Conservation (phyloP, 2,113 vertebrate species). For the Xiphias gladius region DNA sequence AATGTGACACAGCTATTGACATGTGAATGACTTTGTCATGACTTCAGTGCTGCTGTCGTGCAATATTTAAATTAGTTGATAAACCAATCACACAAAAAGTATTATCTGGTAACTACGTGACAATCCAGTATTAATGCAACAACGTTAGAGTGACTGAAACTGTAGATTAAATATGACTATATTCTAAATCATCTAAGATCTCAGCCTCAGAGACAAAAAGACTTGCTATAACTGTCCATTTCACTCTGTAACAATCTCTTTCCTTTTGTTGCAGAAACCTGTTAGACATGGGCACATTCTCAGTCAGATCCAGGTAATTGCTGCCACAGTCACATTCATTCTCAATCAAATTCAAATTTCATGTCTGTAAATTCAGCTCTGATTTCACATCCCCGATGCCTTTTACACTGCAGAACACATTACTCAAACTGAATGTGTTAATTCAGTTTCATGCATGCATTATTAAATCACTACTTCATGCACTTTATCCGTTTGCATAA, state of each 20-base stretch:
- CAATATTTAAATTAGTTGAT: too few species aligned
- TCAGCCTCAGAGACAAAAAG: too few species aligned
- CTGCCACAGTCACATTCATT: neutral
- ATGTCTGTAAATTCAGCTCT: slow-evolving; percentile 14
- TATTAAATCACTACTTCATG: slow-evolving; percentile 26
- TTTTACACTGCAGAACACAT: neutral
- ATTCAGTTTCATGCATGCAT: slow-evolving; percentile 11
- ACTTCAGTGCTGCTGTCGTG: too few species aligned
- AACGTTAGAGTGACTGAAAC: too few species aligned
- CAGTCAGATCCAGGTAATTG: slow-evolving; percentile 94
- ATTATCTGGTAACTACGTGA: too few species aligned
- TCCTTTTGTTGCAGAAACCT: slow-evolving; percentile 87
- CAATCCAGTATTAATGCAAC: too few species aligned
- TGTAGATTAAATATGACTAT: too few species aligned
- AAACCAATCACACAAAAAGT: too few species aligned
- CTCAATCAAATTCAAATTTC: neutral
- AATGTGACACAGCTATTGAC: too few species aligned
- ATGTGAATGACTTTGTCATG: too few species aligned
- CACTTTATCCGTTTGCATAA: slow-evolving; percentile 9
- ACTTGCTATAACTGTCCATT: neutral
- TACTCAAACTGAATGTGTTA: neutral
- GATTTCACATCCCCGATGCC: neutral
- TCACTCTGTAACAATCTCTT: slow-evolving; percentile 15
- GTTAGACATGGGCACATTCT: slow-evolving; percentile 96
- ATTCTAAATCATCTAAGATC: too few species aligned